These are phyloP conservation scores for Apodemus sylvaticus DNA, from an alignment of 2,113 vertebrate genomes.

Conservation along the genomic window DNA sequence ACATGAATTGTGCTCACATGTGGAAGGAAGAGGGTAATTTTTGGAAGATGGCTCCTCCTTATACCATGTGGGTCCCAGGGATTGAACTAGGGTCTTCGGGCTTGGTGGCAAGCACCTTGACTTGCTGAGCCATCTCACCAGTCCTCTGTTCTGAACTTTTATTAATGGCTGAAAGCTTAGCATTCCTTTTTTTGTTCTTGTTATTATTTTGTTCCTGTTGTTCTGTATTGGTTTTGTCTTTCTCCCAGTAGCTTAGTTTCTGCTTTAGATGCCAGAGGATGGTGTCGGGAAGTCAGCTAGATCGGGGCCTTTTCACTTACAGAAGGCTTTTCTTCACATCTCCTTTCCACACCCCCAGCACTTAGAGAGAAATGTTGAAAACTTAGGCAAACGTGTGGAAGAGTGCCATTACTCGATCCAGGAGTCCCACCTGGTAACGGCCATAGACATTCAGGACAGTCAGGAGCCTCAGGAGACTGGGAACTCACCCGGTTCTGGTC, in stretches of 20 bases:
- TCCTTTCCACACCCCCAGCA: neutral
- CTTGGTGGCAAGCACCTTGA: neutral
- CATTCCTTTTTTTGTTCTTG: neutral
- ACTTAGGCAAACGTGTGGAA: neutral
- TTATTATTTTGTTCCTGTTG: neutral
- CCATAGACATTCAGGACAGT: neutral
- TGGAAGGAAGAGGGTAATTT: neutral
- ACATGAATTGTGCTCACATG: neutral
- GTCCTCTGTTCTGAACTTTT: neutral
- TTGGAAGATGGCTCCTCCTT: neutral
- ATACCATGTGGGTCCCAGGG: neutral
- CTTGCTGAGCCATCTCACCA: neutral
- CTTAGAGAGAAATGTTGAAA: neutral
- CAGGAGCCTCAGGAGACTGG: neutral
- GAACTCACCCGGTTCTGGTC: neutral
- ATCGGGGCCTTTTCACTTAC: neutral
- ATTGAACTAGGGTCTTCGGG: neutral
- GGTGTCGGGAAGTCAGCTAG: neutral
- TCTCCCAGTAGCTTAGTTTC: neutral
- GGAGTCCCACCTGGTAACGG: neutral
- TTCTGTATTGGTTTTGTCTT: neutral
- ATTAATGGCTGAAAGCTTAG: neutral
- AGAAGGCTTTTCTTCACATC: neutral
- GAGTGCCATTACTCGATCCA: neutral
- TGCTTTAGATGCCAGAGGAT: neutral